Evolutionary conservation across 2,888 invertebrate species (phyloP).

Genomic region (Agrilus mali): DNA sequence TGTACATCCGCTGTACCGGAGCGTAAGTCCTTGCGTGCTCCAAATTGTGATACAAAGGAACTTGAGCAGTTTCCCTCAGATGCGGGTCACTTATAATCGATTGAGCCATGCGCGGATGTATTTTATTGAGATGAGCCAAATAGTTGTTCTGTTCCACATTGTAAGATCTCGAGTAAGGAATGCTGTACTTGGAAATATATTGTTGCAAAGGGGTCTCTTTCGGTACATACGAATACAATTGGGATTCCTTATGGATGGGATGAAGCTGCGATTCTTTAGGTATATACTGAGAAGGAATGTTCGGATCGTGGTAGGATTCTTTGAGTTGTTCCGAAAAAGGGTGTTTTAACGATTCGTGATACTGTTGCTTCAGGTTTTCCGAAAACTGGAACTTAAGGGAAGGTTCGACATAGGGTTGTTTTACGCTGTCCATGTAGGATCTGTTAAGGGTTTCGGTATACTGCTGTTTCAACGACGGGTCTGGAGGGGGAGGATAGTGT

Average conservation of each 20-base stretch:
- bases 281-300: conserved; percentile 21
- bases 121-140: conserved; percentile 24
- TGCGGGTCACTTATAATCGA: conserved; percentile 27
- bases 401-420: too few relatives aligned
- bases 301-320: conserved; percentile 14
- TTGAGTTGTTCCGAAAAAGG: neutral
- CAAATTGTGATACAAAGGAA: conserved; percentile 18
- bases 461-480: conserved; percentile 8
- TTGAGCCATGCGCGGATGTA: conserved; percentile 27
- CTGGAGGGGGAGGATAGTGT: conserved; percentile 18
- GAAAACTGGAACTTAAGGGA: too few relatives aligned
- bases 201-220: conserved; percentile 10
- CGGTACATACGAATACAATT: conserved; percentile 10
- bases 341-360: too few relatives aligned
- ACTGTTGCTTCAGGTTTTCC: too few relatives aligned
- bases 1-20: conserved; percentile 20
- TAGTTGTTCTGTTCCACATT: conserved; percentile 22
- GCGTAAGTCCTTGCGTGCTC: conserved; percentile 21
- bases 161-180: conserved; percentile 13
- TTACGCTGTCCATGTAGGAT: too few relatives aligned
- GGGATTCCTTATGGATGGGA: conserved; percentile 10
- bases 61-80: conserved; percentile 21
- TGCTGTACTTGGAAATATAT: conserved; percentile 14
- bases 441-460: too few relatives aligned
- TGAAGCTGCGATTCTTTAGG: conserved; percentile 24